Base-by-base conservation (phyloP, 1,140 invertebrate genomes). In the Drosophila paulistorum region DNA sequence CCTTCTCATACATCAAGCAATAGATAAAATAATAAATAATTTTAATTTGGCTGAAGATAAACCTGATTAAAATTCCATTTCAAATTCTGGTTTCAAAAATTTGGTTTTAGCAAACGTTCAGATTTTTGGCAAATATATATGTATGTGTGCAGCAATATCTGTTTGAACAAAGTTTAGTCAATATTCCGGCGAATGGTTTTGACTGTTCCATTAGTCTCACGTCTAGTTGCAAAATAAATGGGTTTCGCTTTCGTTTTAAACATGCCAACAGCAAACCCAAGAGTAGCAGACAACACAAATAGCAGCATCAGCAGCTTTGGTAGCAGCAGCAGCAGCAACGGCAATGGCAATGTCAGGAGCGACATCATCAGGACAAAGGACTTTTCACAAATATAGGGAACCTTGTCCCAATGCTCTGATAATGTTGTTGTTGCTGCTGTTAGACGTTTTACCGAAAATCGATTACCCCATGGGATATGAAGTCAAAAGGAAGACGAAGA, bases 391-490 rank as follows among this genome's bases (percentile, higher is more conserved):
- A 59, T 59, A 20, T n/a, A 20, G 33, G 45, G 30, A 54, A 14
- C n/a, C 23, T 62, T 71, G 10, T 39, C 0, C 14, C 14, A 41
- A 57, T 72, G 71, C 70, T 30, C 30, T 73, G 33, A 14, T 39
- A 39, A 39, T 60, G 41, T 14, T 11, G 30, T 35, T 66, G 69
- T 61, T 79, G 66, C 23, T 71, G 69, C 54, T 64, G 83, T 58
- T 79, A 64, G 68, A 68, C 71, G 79, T 69, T 68, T 62, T 64
- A 57, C 80, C 73, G 51, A 77, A 89, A 86, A 87, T 87, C 83
- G 83, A 87, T 87, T 87, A 61, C 39, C 68, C 35, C 17, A 57
- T 65, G 57, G 57, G 61, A 65, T 63, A 66, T 42, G 41, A 68
- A 77, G n/a, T 11, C n/a, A 33, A 37, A 66, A n/a, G 54, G 45